Base-by-base conservation (phyloP, 2,797 vertebrate species). In the Taeniopygia guttata region DNA sequence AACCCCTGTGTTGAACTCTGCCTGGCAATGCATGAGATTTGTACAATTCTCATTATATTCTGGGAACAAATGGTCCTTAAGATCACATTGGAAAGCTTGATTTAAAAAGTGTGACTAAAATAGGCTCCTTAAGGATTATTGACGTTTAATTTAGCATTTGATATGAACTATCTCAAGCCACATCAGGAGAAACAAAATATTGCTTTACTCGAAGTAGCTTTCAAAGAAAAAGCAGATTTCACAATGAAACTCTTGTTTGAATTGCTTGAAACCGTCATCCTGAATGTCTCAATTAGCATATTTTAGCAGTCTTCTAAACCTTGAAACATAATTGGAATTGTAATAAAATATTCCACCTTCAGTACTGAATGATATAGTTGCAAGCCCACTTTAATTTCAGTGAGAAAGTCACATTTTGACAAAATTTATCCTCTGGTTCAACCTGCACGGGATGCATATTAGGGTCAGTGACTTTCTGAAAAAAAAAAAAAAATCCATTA, bases 71-170 rank as follows among this genome's bases (percentile, higher is more conserved):
- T 63, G 79, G 79, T 84, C 73, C 43, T 87, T 83, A 92, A 55
- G 43, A 83, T 80, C 69, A 13, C n/a, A 69, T 55, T 89, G 72
- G 88, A 95, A 92, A 76, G 46, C 58, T 90, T 75, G 69, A 95
- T 94, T 94, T 6, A 63, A 94, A 85, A 96, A 64, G 29, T 74
- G 36, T 88, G 66, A 81, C 76, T 34, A 68, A 91, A 16, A 92
- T 58, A 59, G 89, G 40, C 32, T 95, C 40, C 66, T 92, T 81
- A 91, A 92, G 82, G 73, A 92, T 89, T 94, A 94, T 69, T 95
- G 91, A 84, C 2, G 0, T 92, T 94, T 89, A 95, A 95, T 94
- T 96, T 93, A 89, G 34, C 58, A 32, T 85, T 95, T 92, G 32
- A 62, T 94, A 66, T 78, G 92, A 94, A 69, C 69, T 81, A 55